Evolutionary conservation across 1,140 invertebrate genomes (phyloP).

Genomic region (Rhopalosiphum padi): DNA sequence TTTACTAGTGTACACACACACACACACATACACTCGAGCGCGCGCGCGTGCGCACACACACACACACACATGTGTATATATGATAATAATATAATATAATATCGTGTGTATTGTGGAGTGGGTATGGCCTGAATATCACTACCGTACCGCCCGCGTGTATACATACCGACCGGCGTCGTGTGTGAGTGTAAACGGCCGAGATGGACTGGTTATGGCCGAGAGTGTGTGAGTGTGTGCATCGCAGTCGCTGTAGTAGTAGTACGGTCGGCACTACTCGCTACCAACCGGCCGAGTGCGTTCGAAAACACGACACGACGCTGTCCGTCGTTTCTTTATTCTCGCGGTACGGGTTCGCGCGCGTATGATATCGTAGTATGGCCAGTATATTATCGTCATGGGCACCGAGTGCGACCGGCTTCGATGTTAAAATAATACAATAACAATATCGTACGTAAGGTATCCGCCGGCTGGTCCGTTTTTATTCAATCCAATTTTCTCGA

Average conservation of each 20-base stretch:
- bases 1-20: background rate
- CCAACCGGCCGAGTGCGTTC: constrained; percentile 48
- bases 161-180: background rate
- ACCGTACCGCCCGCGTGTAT: background rate
- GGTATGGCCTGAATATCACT: constrained; percentile 39
- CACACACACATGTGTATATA: background rate
- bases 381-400: too few relatives aligned
- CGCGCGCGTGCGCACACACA: background rate
- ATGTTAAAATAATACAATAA: too few relatives aligned
- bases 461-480: background rate
- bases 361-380: too few relatives aligned
- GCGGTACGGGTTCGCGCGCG: background rate
- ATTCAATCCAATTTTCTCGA: background rate
- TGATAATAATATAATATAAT: background rate
- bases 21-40: too few relatives aligned
- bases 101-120: background rate
- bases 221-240: background rate
- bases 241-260: too few relatives aligned
- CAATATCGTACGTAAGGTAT: too few relatives aligned
- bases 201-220: constrained; percentile 21
- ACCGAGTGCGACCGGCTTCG: background rate
- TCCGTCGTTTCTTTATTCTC: constrained; percentile 19
- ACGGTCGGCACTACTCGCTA: background rate
- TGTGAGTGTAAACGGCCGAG: background rate
- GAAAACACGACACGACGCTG: constrained; percentile 15